phyloP scores from a whole-genome alignment of 2,888 invertebrate species.

The Muscina levida region DNA sequence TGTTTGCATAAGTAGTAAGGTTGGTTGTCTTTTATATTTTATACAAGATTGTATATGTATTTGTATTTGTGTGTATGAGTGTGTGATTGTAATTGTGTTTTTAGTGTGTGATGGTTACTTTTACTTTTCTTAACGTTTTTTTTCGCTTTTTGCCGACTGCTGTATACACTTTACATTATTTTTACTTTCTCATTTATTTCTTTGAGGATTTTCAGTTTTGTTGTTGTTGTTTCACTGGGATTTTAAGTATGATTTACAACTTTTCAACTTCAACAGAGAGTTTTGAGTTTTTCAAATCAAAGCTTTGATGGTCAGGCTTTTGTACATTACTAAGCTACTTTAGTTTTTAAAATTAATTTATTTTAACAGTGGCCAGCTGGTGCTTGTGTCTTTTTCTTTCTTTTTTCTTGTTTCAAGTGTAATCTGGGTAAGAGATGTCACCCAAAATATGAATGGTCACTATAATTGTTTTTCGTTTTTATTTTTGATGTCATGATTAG shows the following conservation, averaged over 20 bases:
- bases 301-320: too few relatives aligned
- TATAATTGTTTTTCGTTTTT: not conserved
- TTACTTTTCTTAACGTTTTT: slow-evolving; percentile 21
- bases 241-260: slow-evolving; percentile 15
- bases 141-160: not conserved
- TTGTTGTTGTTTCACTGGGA: not conserved
- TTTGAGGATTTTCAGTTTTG: not conserved
- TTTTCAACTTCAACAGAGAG: too few relatives aligned
- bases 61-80: not conserved
- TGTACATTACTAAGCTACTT: too few relatives aligned
- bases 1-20: slow-evolving; percentile 1
- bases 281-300: too few relatives aligned
- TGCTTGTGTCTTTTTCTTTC: not conserved
- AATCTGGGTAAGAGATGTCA: slow-evolving; percentile 10
- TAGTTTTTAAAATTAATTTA: not conserved
- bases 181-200: slow-evolving; percentile 13
- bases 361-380: not conserved
- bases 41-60: not conserved
- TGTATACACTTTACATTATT: slow-evolving; percentile 10
- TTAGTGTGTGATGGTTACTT: too few relatives aligned
- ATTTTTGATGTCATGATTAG: too few relatives aligned
- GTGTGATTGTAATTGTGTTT: not conserved
- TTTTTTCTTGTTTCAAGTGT: not conserved
- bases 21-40: not conserved
- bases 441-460: not conserved